Conservation (phyloP, 2,797 vertebrate genomes). For the Spea hammondii region DNA sequence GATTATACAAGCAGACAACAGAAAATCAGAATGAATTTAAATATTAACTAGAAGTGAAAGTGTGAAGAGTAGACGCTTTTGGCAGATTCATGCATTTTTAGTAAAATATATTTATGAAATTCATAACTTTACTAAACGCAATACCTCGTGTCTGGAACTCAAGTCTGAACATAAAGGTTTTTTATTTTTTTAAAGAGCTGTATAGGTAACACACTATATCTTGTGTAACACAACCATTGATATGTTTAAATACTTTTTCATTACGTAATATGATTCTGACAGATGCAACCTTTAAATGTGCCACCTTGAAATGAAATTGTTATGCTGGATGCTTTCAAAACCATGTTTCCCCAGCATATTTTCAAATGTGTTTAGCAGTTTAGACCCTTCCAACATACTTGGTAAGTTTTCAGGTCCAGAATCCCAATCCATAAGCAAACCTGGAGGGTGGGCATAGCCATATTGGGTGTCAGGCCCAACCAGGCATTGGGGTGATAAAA, state of each 20-base stretch:
- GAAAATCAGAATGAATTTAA: constrained; percentile 58
- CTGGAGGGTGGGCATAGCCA: too few relatives aligned
- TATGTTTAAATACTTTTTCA: background rate
- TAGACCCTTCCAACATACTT: too few relatives aligned
- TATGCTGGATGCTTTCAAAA: too few relatives aligned
- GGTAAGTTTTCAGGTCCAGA: too few relatives aligned
- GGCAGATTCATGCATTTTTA: constrained; percentile 53
- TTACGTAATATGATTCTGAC: too few relatives aligned
- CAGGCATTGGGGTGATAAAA: too few relatives aligned
- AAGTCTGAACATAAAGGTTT: constrained; percentile 47
- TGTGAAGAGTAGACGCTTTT: constrained; percentile 50
- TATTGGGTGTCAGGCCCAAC: too few relatives aligned
- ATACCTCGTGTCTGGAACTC: constrained; percentile 46
- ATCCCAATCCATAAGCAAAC: too few relatives aligned
- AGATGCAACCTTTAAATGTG: too few relatives aligned
- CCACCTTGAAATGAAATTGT: too few relatives aligned
- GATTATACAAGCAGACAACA: constrained; percentile 54
- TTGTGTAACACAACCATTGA: background rate
- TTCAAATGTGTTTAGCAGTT: too few relatives aligned
- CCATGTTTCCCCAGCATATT: too few relatives aligned
- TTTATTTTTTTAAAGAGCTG: background rate
- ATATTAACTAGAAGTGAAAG: constrained; percentile 51
- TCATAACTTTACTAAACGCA: constrained; percentile 44
- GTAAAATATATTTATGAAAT: constrained; percentile 55
- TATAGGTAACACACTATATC: constrained; percentile 24